A percentile compares a stretch with the other conserved stretches of the same genome.
phyloP scores from a whole-genome alignment of 2,888 invertebrate species.

The Uloborus plumipes region DNA sequence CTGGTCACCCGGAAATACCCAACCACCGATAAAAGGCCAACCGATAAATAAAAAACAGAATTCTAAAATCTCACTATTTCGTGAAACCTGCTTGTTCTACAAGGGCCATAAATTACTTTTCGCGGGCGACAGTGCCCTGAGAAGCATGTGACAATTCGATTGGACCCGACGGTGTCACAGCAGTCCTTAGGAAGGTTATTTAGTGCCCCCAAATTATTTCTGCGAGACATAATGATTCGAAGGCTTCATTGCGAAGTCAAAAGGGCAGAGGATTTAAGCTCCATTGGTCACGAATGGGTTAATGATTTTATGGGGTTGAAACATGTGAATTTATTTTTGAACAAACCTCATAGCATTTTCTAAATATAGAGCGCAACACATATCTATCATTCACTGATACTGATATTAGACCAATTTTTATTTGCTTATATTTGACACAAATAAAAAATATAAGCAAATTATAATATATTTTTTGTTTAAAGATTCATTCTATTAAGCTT shows the following conservation, averaged over 20 bases:
- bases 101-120: not conserved
- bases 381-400: too few species aligned
- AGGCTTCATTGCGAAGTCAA: not conserved
- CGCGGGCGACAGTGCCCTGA: not conserved
- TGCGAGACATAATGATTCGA: too few species aligned
- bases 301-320: not conserved
- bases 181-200: conserved; percentile 12
- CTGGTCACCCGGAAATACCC: not conserved
- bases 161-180: not conserved
- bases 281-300: conserved; percentile 3
- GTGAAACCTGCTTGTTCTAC: not conserved
- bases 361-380: too few species aligned
- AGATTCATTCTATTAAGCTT: too few species aligned
- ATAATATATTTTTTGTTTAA: too few species aligned
- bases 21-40: not conserved
- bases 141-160: too few species aligned
- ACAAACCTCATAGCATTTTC: not conserved
- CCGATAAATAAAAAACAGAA: conserved; percentile 12
- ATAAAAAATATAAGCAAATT: too few species aligned
- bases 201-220: conserved; percentile 7
- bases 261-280: conserved; percentile 23
- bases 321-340: not conserved
- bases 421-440: too few species aligned
- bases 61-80: conserved; percentile 8
- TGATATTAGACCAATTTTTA: too few species aligned